phyloP scores from a whole-genome alignment of 2,888 invertebrate species.

The Sinodicranocentrus sp. region DNA sequence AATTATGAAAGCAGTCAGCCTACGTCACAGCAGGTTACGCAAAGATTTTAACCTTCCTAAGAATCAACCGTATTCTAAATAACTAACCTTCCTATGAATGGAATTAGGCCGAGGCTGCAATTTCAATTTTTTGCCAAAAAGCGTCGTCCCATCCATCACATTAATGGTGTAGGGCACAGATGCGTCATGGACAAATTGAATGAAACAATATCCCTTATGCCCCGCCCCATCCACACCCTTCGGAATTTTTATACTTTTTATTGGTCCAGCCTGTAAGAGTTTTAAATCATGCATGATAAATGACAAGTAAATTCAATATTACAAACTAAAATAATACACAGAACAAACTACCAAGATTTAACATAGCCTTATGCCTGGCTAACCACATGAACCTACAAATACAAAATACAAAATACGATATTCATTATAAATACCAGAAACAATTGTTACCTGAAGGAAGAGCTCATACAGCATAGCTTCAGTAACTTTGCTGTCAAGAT shows the following conservation, averaged over 20 bases:
- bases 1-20: neutral
- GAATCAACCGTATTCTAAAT: too few species aligned
- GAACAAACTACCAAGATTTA: too few species aligned
- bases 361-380: too few species aligned
- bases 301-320: too few species aligned
- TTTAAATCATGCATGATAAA: too few species aligned
- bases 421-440: too few species aligned
- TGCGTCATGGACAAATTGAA: slow-evolving; percentile 74
- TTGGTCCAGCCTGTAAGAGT: slow-evolving; percentile 76
- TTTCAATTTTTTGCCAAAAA: slow-evolving; percentile 75
- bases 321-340: too few species aligned
- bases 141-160: slow-evolving; percentile 75
- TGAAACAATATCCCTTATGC: slow-evolving; percentile 76
- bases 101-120: slow-evolving; percentile 76
- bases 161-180: slow-evolving; percentile 76
- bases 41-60: too few species aligned
- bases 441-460: slow-evolving; percentile 76
- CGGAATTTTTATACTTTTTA: slow-evolving; percentile 76
- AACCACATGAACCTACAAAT: too few species aligned
- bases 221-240: slow-evolving; percentile 75
- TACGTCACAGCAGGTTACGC: neutral
- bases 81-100: slow-evolving; percentile 75
- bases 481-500: slow-evolving; percentile 76
- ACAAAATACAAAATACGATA: too few species aligned
- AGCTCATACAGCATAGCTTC: slow-evolving; percentile 76